Evolutionary conservation across 2,888 invertebrate genomes (phyloP), one percentile per base, ranked within the genome.

Genomic region (Aradus depressus): DNA sequence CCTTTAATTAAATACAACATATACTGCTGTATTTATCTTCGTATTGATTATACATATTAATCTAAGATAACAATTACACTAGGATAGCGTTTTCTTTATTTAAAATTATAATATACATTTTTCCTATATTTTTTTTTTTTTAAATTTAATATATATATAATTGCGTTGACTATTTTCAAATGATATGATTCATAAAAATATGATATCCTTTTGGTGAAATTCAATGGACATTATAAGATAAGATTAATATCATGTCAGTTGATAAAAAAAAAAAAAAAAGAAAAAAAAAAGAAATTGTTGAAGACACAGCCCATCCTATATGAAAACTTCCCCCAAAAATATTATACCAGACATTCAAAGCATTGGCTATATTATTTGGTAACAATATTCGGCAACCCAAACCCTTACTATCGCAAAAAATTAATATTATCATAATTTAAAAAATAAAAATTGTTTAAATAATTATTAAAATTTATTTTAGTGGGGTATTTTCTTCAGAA

Each of bases 271-370:
- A 19, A 22, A 22, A 41, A 22, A 22, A 19, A 5, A 41, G 22
- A 41, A 34, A 44, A 23, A 44, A 34, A 34, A 35, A 22, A 14
- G 25, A 35, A 47, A 31, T n/a, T n/a, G n/a, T n/a, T n/a, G n/a
- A 48, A 18, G 49, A 41, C 49, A 41, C 49, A 49, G 49, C 23
- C 49, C 28, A 41, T 49, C 47, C 25, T 37, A 19, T 23, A 49
- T 31, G 31, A n/a, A 10, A 31, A 31, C 31, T 10, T 31, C 10
- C 31, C 10, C 8, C 31, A 31, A 31, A 31, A 31, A 31, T 31
- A 31, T 31, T 8, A 31, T 12, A 8, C 31, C 31, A 31, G 8
- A 8, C 10, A 31, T 31, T 31, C 8, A 10, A n/a, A 31, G n/a
- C 31, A 8, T 12, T 31, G 31, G 8, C 31, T 10, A 10, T n/a